phyloP scores from a whole-genome alignment of 1,140 invertebrate genomes.

The Aphelinus atriplicis region DNA sequence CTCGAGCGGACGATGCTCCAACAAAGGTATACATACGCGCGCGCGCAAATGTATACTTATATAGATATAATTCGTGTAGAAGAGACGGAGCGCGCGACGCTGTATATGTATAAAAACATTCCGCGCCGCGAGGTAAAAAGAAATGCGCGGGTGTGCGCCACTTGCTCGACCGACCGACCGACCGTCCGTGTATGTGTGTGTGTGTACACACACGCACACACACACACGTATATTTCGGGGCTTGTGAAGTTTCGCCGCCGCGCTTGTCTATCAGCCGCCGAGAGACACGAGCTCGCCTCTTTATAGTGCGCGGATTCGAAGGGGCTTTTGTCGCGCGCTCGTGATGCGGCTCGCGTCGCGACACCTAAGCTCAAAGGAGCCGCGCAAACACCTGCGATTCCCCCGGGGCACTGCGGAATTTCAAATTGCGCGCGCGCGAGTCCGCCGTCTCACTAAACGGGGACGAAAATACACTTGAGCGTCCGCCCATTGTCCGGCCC shows the following conservation, averaged over 20 bases:
- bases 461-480: too few relatives aligned
- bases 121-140: not conserved
- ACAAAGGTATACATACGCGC: too few relatives aligned
- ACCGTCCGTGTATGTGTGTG: slow-evolving; percentile 14
- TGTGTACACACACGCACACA: not conserved
- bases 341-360: slow-evolving; percentile 45
- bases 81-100: not conserved
- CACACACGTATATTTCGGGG: too few relatives aligned
- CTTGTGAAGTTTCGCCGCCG: slow-evolving; percentile 56
- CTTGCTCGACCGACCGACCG: slow-evolving; percentile 6
- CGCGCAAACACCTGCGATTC: slow-evolving; percentile 58
- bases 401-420: slow-evolving; percentile 48
- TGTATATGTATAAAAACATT: slow-evolving; percentile 8
- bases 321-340: slow-evolving; percentile 55
- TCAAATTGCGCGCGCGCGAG: slow-evolving; percentile 44
- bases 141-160: slow-evolving; percentile 1
- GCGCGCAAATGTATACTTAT: too few relatives aligned
- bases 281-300: slow-evolving; percentile 53
- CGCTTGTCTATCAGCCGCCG: slow-evolving; percentile 52
- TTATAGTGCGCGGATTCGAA: slow-evolving; percentile 56
- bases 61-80: too few relatives aligned
- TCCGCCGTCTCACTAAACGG: too few relatives aligned
- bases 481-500: not conserved
- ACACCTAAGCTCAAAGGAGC: slow-evolving; percentile 54
- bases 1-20: too few relatives aligned